These are phyloP conservation scores for Sycophaga agraensis DNA, from an alignment of 1,140 invertebrate genomes.

Conservation along the genomic window DNA sequence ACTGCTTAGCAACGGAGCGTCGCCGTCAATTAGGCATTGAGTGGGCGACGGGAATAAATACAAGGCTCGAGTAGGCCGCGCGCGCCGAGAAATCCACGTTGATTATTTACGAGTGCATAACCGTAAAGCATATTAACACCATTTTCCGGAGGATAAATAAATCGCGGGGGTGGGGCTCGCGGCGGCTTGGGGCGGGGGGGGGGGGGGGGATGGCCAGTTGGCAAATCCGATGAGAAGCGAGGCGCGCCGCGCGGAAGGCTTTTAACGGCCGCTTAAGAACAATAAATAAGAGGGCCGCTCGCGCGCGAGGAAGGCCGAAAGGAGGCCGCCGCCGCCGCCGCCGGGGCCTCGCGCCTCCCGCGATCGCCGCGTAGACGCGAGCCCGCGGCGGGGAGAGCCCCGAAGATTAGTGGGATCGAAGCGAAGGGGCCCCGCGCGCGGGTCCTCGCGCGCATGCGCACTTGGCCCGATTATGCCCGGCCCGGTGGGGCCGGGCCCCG, in stretches of 20 bases:
- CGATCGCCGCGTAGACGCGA: not conserved
- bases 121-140: too few relatives aligned
- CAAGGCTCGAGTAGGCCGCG: too few relatives aligned
- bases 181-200: too few relatives aligned
- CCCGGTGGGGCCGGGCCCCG: conserved; percentile 40
- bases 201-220: too few relatives aligned
- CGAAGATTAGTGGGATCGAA: conserved; percentile 48
- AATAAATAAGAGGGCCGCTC: not conserved
- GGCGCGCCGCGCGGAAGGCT: not conserved
- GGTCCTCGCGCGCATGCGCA: conserved; percentile 32
- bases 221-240: not conserved
- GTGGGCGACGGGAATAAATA: too few relatives aligned
- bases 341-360: not conserved
- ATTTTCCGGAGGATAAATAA: too few relatives aligned
- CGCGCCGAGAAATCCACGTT: too few relatives aligned
- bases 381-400: conserved; percentile 12
- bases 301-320: not conserved
- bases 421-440: conserved; percentile 27
- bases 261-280: not conserved
- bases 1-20: too few relatives aligned
- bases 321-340: not conserved
- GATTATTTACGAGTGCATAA: too few relatives aligned
- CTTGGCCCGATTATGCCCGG: conserved; percentile 48
- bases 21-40: too few relatives aligned
- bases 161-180: too few relatives aligned